Conservation (phyloP, 2,888 invertebrate species). For the Caenorhabditis wallacei region DNA sequence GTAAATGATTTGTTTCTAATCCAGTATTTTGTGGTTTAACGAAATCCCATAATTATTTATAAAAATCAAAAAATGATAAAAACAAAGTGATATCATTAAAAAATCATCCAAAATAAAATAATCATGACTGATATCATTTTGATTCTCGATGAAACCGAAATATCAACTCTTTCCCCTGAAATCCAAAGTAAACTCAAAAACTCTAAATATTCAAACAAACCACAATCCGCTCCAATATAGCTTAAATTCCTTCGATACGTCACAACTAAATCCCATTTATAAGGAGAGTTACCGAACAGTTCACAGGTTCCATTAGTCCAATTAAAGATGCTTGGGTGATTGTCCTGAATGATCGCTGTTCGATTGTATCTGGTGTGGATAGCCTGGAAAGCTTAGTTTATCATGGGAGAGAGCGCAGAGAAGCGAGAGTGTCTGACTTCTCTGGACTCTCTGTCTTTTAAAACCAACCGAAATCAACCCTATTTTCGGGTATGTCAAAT, state of each 20-base stretch:
- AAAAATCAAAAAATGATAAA: too few relatives aligned
- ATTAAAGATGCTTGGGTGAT: constrained; percentile 7
- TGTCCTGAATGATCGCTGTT: not conserved
- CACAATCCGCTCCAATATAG: constrained; percentile 24
- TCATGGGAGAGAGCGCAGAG: too few relatives aligned
- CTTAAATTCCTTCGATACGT: not conserved
- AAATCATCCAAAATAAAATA: not conserved
- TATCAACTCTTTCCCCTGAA: not conserved
- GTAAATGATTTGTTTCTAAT: too few relatives aligned
- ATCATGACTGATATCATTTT: not conserved
- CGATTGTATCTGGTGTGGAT: not conserved
- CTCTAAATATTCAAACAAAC: not conserved
- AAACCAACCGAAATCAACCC: not conserved
- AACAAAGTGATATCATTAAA: too few relatives aligned
- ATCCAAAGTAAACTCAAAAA: not conserved
- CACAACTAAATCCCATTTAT: too few relatives aligned
- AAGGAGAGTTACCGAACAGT: not conserved
- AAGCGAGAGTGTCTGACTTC: too few relatives aligned
- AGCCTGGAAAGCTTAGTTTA: not conserved
- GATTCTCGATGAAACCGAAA: not conserved
- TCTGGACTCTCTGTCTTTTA: too few relatives aligned
- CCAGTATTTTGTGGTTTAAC: too few relatives aligned
- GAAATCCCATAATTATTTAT: too few relatives aligned
- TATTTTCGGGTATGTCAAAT: not conserved
- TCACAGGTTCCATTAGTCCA: not conserved